Evolutionary conservation across 2,797 vertebrate species (phyloP).

Genomic region (Clamator glandarius): DNA sequence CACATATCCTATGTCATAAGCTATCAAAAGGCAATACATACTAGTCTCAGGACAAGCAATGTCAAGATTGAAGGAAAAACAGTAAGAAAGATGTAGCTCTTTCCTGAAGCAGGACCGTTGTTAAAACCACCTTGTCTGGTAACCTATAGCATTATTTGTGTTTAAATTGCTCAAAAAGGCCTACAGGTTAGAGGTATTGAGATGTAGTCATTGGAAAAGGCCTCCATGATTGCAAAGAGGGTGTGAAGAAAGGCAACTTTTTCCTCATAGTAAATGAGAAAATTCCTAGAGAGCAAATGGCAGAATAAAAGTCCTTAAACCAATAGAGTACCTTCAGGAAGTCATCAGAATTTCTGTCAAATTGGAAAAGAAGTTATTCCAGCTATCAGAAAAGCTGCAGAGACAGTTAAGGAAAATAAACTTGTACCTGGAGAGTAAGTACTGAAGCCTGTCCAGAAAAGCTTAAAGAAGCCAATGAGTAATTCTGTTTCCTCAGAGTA

Average conservation of each 20-base stretch:
- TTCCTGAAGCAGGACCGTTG: background rate
- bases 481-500: background rate
- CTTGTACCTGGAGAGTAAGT: background rate
- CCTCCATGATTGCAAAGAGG: background rate
- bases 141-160: background rate
- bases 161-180: background rate
- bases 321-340: background rate
- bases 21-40: background rate
- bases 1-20: background rate
- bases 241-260: background rate
- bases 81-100: background rate
- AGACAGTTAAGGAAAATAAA: background rate
- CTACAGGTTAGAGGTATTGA: background rate
- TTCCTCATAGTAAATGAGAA: background rate
- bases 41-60: background rate
- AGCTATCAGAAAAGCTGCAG: background rate
- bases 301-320: background rate
- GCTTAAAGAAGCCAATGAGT: background rate
- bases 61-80: background rate
- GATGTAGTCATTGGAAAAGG: background rate
- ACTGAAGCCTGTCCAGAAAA: background rate
- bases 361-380: background rate
- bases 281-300: background rate
- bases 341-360: background rate
- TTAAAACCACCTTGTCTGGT: background rate